These are phyloP conservation scores for Meloe dianella DNA, from an alignment of 2,888 invertebrate genomes.

Conservation along the genomic window DNA sequence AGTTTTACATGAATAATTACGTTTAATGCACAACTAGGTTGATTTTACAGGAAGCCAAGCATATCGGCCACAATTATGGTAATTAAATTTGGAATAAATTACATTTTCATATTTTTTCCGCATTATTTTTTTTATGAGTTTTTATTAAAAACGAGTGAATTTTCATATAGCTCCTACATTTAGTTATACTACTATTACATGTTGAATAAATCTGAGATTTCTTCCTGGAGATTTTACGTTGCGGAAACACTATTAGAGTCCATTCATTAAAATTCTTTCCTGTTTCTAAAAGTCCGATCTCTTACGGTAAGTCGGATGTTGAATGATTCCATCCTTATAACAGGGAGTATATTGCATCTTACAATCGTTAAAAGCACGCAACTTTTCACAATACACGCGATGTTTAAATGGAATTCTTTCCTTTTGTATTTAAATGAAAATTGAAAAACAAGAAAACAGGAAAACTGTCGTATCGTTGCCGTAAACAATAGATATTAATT, in stretches of 20 bases:
- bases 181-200: neutral
- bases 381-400: constrained; percentile 44
- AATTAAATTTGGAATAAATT: constrained; percentile 13
- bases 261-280: constrained; percentile 52
- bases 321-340: constrained; percentile 32
- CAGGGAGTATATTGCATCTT: constrained; percentile 40
- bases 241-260: constrained; percentile 48
- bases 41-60: constrained; percentile 5
- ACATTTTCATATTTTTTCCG: constrained; percentile 5
- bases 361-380: constrained; percentile 47
- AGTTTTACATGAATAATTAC: constrained; percentile 13
- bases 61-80: constrained; percentile 13
- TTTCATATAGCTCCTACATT: neutral
- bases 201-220: constrained; percentile 5
- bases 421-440: neutral
- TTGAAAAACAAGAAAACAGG: neutral
- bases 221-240: neutral
- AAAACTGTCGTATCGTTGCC: neutral
- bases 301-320: constrained; percentile 36
- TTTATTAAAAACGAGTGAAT: neutral
- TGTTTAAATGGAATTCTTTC: constrained; percentile 26
- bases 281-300: constrained; percentile 36
- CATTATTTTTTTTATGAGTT: neutral
- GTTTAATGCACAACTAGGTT: constrained; percentile 11
- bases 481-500: neutral